Evolutionary conservation across 2,113 vertebrate species (phyloP).

Genomic region (Trochalopteron elliotii): DNA sequence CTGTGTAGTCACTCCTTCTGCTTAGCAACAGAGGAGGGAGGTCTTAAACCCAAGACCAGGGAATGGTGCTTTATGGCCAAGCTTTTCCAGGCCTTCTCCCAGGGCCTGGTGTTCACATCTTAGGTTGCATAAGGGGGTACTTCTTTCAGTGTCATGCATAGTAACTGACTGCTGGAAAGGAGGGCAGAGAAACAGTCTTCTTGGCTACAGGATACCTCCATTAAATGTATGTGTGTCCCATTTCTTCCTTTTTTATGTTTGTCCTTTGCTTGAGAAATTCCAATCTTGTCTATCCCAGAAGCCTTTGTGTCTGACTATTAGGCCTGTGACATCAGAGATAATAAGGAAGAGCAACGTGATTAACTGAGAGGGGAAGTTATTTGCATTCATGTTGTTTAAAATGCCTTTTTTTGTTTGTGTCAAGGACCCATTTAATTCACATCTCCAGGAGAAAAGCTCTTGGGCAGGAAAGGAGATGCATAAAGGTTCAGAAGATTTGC

Average conservation of each 20-base stretch:
- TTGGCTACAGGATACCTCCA: not conserved
- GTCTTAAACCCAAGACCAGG: not conserved
- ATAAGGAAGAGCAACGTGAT: not conserved
- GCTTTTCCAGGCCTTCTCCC: not conserved
- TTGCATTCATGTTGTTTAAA: conserved; percentile 28
- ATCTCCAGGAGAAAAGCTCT: conserved; percentile 7
- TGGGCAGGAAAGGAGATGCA: not conserved
- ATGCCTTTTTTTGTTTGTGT: not conserved
- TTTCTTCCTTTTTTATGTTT: not conserved
- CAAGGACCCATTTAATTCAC: conserved; percentile 18
- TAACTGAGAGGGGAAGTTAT: not conserved
- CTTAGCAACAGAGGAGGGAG: not conserved
- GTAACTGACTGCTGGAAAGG: not conserved
- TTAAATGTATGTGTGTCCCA: not conserved
- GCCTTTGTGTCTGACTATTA: not conserved
- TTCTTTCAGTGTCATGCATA: not conserved
- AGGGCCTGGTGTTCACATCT: not conserved
- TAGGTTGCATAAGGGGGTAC: not conserved
- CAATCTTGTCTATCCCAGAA: not conserved
- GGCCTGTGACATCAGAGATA: not conserved
- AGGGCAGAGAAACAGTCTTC: not conserved
- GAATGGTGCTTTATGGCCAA: not conserved
- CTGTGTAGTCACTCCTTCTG: not conserved
- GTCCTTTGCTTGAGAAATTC: not conserved
- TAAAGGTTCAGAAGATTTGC: not conserved